Evolutionary conservation across 2,797 vertebrate genomes (phyloP).

Genomic region (Sebastes trivittatus): DNA sequence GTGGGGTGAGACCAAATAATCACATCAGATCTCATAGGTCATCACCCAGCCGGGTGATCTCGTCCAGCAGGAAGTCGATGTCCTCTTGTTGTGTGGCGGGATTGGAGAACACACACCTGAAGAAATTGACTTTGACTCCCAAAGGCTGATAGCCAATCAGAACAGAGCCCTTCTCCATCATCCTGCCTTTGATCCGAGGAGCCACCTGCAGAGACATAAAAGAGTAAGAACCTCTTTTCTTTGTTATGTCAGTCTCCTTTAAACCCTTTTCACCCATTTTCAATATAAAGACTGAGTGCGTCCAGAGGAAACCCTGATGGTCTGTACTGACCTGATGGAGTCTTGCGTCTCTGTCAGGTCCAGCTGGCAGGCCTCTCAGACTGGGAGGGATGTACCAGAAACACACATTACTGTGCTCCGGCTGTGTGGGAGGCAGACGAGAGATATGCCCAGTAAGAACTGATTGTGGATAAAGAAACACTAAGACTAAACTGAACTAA

Average conservation of each 20-base stretch:
- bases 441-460: not conserved
- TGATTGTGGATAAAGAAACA: not conserved
- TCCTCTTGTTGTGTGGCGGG: conserved; percentile 73
- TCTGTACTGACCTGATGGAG: conserved; percentile 73
- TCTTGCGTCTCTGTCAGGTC: conserved; percentile 62
- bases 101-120: conserved; percentile 82
- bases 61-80: conserved; percentile 79
- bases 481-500: not conserved
- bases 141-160: conserved; percentile 79
- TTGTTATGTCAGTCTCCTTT: not conserved
- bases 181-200: conserved; percentile 80
- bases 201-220: conserved; percentile 64
- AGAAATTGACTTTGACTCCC: conserved; percentile 77
- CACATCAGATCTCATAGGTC: conserved; percentile 61
- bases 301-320: not conserved
- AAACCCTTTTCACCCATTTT: not conserved
- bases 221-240: not conserved
- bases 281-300: not conserved
- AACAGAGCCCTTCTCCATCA: conserved; percentile 75
- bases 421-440: conserved; percentile 57
- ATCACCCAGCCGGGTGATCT: conserved; percentile 69
- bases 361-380: conserved; percentile 62
- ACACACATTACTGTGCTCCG: conserved; percentile 81
- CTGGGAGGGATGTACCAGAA: conserved; percentile 83
- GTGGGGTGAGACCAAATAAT: not conserved